A percentile compares a stretch with the other conserved stretches of the same genome.
phyloP scores from a whole-genome alignment of 2,113 vertebrate genomes.

The Condylura cristata region DNA sequence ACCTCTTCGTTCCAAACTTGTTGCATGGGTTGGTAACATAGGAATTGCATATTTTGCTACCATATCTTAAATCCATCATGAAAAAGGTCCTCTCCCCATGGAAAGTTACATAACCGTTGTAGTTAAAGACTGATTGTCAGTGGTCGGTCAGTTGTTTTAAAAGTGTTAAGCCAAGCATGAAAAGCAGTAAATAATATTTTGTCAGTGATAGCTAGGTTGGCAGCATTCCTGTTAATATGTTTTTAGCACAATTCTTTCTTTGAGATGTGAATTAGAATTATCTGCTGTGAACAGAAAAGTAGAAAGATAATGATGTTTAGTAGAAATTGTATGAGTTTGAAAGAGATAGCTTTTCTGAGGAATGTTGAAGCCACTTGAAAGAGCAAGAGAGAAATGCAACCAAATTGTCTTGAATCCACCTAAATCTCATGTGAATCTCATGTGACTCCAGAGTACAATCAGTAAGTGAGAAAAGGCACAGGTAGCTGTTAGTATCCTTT shows the following conservation, averaged over 20 bases:
- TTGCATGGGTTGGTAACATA: not conserved
- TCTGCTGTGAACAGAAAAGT: not conserved
- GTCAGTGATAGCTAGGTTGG: not conserved
- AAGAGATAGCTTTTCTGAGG: not conserved
- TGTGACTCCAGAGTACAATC: not conserved
- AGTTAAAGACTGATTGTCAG: not conserved
- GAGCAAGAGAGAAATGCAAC: not conserved
- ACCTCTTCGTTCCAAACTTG: not conserved
- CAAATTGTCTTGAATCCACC: not conserved
- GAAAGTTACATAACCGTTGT: not conserved
- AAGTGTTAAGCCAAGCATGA: not conserved
- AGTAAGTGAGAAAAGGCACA: not conserved
- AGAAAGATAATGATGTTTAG: not conserved
- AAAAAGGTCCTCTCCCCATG: not conserved
- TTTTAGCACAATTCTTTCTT: not conserved
- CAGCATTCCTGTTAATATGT: not conserved
- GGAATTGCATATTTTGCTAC: not conserved
- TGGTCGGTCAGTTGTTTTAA: not conserved
- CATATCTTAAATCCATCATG: not conserved
- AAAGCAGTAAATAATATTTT: not conserved
- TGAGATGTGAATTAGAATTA: not conserved
- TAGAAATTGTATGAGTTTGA: not conserved
- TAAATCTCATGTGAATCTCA: not conserved
- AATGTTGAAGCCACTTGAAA: not conserved
- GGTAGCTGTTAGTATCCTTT: rapidly evolving